Percentiles rank a stretch among this genome's conserved stretches.
These are phyloP conservation scores for Eurytoma californica DNA, from an alignment of 2,888 invertebrate species.

Conservation along the genomic window DNA sequence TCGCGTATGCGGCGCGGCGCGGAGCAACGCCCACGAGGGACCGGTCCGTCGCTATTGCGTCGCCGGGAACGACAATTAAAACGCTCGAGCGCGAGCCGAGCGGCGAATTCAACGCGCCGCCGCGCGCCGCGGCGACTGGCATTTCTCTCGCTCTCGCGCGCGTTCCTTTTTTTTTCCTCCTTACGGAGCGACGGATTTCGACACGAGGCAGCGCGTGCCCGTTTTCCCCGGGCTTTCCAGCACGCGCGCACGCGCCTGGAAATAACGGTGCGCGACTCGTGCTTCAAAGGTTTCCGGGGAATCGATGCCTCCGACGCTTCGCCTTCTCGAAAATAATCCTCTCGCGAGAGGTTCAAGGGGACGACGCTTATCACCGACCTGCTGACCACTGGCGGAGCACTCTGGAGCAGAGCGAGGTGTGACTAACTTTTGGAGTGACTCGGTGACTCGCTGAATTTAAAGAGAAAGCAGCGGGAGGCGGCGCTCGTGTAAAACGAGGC, in stretches of 20 bases:
- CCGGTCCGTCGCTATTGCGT: not conserved
- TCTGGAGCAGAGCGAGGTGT: not conserved
- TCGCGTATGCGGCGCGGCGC: not conserved
- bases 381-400: not conserved
- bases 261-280: not conserved
- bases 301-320: not conserved
- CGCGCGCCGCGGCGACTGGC: not conserved
- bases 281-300: not conserved
- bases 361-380: not conserved
- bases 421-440: not conserved
- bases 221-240: slow-evolving; percentile 1
- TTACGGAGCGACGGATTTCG: slow-evolving; percentile 19
- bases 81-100: not conserved
- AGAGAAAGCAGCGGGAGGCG: not conserved
- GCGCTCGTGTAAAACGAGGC: not conserved
- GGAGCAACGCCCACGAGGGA: slow-evolving; percentile 20
- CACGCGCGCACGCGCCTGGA: not conserved
- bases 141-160: not conserved
- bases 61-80: slow-evolving; percentile 37
- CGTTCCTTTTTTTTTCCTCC: not conserved
- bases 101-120: slow-evolving; percentile 9
- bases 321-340: not conserved
- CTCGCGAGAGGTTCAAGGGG: not conserved
- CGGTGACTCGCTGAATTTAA: not conserved
- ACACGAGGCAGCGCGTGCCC: slow-evolving; percentile 7